Evolutionary conservation across 2,113 vertebrate genomes (phyloP).

Genomic region (Cynocephalus volans): DNA sequence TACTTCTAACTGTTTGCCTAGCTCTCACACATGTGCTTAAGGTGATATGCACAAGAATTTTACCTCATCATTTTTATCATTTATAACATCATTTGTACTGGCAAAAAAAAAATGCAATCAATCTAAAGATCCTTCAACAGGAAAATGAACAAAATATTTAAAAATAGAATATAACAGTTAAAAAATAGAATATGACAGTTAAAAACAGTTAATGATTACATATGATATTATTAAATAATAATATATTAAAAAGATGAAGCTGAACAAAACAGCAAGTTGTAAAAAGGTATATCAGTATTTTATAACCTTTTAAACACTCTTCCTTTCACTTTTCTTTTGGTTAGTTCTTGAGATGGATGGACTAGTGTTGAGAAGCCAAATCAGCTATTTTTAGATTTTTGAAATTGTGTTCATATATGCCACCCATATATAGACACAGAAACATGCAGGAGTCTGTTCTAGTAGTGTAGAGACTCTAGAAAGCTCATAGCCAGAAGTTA

Average conservation of each 20-base stretch:
- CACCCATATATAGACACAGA: not conserved
- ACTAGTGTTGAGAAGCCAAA: not conserved
- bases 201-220: not conserved
- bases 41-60: not conserved
- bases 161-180: not conserved
- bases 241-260: not conserved
- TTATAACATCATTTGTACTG: not conserved
- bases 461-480: not conserved
- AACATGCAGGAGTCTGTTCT: not conserved
- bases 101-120: not conserved
- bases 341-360: slow-evolving; percentile 29
- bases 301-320: not conserved
- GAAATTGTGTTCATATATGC: not conserved
- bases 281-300: not conserved
- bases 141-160: not conserved
- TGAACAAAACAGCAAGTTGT: not conserved
- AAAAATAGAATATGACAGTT: not conserved
- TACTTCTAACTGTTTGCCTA: not conserved
- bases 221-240: not conserved
- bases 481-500: not conserved
- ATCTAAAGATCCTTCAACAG: not conserved
- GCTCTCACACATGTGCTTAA: not conserved
- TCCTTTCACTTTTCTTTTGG: not conserved
- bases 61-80: not conserved
- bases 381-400: not conserved